Evolutionary conservation across 1,140 invertebrate genomes (phyloP), one percentile per base, ranked within the genome.

Genomic region (Eueides isabella): DNA sequence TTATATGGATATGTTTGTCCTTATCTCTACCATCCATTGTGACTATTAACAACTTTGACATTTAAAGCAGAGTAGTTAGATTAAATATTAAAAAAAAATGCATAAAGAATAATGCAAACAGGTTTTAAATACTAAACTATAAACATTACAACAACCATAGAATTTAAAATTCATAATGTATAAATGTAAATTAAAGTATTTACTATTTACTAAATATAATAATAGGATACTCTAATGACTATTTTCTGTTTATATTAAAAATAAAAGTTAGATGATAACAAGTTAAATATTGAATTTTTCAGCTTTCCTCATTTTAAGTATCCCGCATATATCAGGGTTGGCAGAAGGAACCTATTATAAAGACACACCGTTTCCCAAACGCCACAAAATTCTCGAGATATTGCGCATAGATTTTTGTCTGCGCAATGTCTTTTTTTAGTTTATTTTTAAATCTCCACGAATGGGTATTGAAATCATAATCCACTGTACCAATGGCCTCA

Each of bases 41-140:
- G n/a, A n/a, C n/a, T n/a, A n/a, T 48, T 55, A 55, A 55, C 48
- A 55, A 55, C 48, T 26, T 26, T 55, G 23, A 55, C 48, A 55
- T 23, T 55, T 55, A 55, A 55, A 55, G 2, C 48, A 11, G 48
- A 23, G 11, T 12, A 26, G 26, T 4, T 26, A 55, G 23, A 26
- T 26, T 26, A 55, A 55, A 14, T 12, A 55, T 23, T 2, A 14
- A 55, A 23, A 11, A 44, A 19, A 23, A 2, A 19, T 19, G n/a
- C 41, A 19, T 48, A 19, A 19, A 48, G 9, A 44, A 44, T 44
- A 44, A 44, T 9, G n/a, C 7, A 44, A 44, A 44, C 41, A 44
- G 5, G 41, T 19, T 19, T 44, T 38, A 12, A 55, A 26, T 55
- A 55, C 48, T 55, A 55, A 26, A 55, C 48, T 55, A 55, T 55